These are phyloP conservation scores for Caenorhabditis brenneri DNA, from an alignment of 1,140 invertebrate species.

Conservation along the genomic window DNA sequence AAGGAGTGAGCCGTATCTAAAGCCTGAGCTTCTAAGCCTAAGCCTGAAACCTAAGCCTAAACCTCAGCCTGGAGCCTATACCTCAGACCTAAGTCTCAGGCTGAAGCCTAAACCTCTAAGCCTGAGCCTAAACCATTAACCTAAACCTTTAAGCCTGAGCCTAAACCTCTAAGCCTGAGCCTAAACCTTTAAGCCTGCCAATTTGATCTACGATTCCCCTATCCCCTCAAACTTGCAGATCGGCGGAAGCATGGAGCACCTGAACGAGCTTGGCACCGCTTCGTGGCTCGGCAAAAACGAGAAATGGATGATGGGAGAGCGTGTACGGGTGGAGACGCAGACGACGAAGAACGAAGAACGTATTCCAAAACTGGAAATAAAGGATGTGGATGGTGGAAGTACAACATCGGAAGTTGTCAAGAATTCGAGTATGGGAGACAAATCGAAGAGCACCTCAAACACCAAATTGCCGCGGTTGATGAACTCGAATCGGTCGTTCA, in stretches of 20 bases:
- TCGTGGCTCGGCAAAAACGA: not conserved
- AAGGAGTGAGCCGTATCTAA: too few species aligned
- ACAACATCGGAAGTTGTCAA: not conserved
- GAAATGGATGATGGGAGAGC: constrained; percentile 38
- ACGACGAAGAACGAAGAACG: not conserved
- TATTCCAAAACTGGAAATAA: not conserved
- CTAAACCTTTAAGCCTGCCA: too few species aligned
- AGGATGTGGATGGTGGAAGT: not conserved
- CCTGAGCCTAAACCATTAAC: too few species aligned
- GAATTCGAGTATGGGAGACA: not conserved
- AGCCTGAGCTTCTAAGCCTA: too few species aligned
- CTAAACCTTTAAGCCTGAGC: too few species aligned
- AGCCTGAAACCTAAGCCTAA: too few species aligned
- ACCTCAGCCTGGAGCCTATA: too few species aligned
- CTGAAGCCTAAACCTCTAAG: too few species aligned
- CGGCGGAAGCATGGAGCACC: constrained; percentile 35
- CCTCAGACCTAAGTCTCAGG: too few species aligned
- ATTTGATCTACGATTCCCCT: not conserved
- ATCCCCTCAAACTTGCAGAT: not conserved
- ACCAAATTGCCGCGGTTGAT: not conserved
- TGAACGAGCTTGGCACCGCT: constrained; percentile 21
- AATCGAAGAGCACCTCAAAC: not conserved
- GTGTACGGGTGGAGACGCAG: constrained; percentile 11
- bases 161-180: too few species aligned
- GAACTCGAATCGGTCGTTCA: not conserved